Evolutionary conservation across 2,888 invertebrate genomes (phyloP).

Genomic region (Sepiola atlantica): DNA sequence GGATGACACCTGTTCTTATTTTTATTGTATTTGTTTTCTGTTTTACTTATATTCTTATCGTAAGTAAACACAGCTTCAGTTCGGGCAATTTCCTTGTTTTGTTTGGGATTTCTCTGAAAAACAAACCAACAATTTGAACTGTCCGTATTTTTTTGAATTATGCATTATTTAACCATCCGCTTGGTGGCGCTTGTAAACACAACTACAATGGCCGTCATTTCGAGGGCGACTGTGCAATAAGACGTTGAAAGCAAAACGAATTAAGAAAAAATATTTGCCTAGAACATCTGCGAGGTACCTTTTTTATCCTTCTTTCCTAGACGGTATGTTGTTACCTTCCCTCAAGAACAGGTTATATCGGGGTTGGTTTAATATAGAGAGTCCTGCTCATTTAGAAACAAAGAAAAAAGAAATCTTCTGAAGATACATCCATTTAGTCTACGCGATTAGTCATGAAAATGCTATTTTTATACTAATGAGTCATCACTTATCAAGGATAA

Average conservation of each 20-base stretch:
- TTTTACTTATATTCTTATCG: neutral
- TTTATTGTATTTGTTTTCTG: neutral
- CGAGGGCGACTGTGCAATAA: neutral
- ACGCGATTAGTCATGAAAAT: too few relatives aligned
- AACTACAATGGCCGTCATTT: neutral
- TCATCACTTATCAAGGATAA: too few relatives aligned
- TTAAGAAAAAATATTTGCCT: neutral
- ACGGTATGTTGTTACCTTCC: too few relatives aligned
- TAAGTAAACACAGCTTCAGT: neutral
- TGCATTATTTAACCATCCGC: neutral
- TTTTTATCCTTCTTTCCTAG: too few relatives aligned
- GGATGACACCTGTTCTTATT: neutral
- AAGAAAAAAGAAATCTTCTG: too few relatives aligned
- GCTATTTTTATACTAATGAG: too few relatives aligned
- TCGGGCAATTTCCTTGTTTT: neutral
- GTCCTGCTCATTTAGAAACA: too few relatives aligned
- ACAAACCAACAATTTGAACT: neutral
- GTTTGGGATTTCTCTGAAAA: neutral
- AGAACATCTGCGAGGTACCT: neutral
- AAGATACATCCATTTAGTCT: too few relatives aligned
- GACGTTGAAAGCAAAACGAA: neutral
- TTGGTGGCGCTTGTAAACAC: neutral
- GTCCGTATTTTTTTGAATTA: neutral
- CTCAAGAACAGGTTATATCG: too few relatives aligned
- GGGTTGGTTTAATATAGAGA: too few relatives aligned